Evolutionary conservation across 2,797 vertebrate genomes (phyloP).

Genomic region (Heteromormyrus szaboi): DNA sequence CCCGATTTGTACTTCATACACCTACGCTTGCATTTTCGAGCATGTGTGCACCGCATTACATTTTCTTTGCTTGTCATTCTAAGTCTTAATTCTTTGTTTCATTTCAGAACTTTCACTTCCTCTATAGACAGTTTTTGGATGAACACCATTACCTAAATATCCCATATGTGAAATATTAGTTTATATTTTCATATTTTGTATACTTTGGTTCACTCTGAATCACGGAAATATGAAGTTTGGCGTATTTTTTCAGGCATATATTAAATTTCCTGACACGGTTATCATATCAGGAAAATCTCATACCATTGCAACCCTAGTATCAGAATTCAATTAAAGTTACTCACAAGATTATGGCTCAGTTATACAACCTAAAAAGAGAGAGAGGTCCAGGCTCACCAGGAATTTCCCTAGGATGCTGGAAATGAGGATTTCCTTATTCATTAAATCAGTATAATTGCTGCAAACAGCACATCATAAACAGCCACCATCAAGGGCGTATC

Average conservation of each 20-base stretch:
- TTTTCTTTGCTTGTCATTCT: neutral
- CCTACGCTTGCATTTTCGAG: neutral
- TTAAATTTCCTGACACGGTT: neutral
- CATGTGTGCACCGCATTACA: neutral
- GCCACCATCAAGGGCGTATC: neutral
- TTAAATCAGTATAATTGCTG: neutral
- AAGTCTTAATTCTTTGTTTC: neutral
- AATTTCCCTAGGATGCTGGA: neutral
- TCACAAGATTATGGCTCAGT: neutral
- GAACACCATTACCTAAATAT: neutral
- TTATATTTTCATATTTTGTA: neutral
- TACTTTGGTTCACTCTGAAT: neutral
- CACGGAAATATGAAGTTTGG: neutral
- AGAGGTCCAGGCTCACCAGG: neutral
- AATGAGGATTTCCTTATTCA: neutral
- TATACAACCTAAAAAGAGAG: neutral
- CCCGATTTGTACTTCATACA: neutral
- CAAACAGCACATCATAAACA: neutral
- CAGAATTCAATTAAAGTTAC: neutral
- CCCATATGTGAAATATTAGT: neutral
- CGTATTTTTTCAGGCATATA: neutral
- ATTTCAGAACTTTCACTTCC: neutral
- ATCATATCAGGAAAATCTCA: neutral
- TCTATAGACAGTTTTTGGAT: neutral
- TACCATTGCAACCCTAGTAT: neutral